Base-by-base conservation (phyloP, 2,797 vertebrate species). In the Furcifer pardalis region DNA sequence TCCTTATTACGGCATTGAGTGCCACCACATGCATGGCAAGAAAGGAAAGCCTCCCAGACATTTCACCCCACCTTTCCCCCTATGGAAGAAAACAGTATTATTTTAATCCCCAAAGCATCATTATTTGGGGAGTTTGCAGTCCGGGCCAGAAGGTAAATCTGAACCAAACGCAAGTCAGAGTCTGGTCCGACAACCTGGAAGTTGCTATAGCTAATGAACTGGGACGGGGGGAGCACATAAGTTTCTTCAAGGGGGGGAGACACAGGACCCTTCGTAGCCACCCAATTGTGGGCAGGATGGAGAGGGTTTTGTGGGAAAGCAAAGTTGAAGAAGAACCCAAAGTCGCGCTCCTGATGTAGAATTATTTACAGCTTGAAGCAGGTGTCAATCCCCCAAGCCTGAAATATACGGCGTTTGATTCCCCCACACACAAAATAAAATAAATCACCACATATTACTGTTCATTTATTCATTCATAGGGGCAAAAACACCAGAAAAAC, bases 301-400 rank as follows among this genome's bases (percentile, higher is more conserved):
- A 52, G 52, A 42, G n/a, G n/a, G n/a, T n/a, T n/a, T n/a, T n/a
- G n/a, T n/a, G n/a, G n/a, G 32, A 17, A 2, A 21, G 3, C 25
- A 0, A 71, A 91, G 86, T 52, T 2, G 49, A 81, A 75, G 1
- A 10, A 30, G 56, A 74, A 7, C 27, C 76, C n/a, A n/a, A 91
- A 83, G 85, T 85, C 86, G 71, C n/a, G 44, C 83, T 82, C 49
- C 3, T 77, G 13, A 35, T 0, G 4, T 7, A 25, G 42, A 25
- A 3, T 30, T 15, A 30, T 35, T 35, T 15, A 66, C n/a, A 66
- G 30, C 30, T 66, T 74, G 75, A 78, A 0, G 89, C 95, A 96
- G 95, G 95, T 96, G 95, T 92, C 94, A 90, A 72, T 71, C 0
- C 9, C 89, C 76, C 84, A 44, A 87, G 82, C 7, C 77, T 27